Evolutionary conservation across 2,113 vertebrate species (phyloP), one percentile per base, ranked within the genome.

Genomic region (Takifugu bimaculatus): DNA sequence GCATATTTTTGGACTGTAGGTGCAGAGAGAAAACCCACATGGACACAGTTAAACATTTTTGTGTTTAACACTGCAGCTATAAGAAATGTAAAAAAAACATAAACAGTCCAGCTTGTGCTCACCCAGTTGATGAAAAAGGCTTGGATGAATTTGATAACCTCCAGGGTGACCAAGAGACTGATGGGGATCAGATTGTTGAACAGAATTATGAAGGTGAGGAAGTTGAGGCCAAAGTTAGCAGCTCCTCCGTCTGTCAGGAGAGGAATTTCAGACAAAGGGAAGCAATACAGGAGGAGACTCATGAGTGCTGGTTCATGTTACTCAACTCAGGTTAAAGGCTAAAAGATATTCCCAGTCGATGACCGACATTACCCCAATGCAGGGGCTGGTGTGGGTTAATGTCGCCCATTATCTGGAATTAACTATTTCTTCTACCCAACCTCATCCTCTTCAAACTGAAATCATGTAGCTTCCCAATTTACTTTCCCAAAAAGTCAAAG

Each of bases 61-160:
- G 35, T 39, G 35, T 39, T 39, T 2, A 3, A 10, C 11, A 11
- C 35, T 39, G 35, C 35, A 39, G 2, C 35, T 9, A 39, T 39
- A 6, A 39, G 35, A 39, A 10, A 39, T 39, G 35, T 10, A 39
- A 39, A 39, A 10, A 39, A 20, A 20, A 6, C 6, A 13, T 43
- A 13, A 6, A 12, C 0, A n/a, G 5, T 48, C 6, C n/a, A n/a
- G 9, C 62, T 10, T 4, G 11, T 4, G 91, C 89, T 96, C 92
- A 99, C 97, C 97, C 97, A 99, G 80, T 98, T 99, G 88, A 99
- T 99, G 90, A 99, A 99, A 87, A 96, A 98, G 4, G 97, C 97
- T 68, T 99, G 97, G 70, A 93, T 94, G 87, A 99, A 99, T 90
- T 99, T 99, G 82, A 99, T 96, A 42, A 99, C 97, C 90, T 99